These are phyloP conservation scores for Leptinotarsa texana DNA, from an alignment of 1,140 invertebrate genomes.

Conservation along the genomic window DNA sequence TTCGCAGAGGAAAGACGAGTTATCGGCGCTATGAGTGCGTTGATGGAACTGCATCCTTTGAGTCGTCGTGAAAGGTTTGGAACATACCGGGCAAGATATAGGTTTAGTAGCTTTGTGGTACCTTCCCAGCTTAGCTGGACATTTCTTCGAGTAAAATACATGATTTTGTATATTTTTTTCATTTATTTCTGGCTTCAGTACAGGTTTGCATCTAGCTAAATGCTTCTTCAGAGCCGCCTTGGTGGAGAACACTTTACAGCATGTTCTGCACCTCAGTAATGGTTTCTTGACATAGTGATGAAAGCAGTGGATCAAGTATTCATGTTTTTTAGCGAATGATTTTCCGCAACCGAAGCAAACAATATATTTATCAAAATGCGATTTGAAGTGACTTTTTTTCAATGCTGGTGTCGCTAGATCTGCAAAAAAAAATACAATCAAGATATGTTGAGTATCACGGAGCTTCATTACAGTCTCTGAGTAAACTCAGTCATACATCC, in stretches of 20 bases:
- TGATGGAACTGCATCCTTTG: conserved; percentile 1
- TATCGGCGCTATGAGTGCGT: background rate
- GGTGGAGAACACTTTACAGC: background rate
- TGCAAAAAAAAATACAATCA: background rate
- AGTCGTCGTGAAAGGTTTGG: background rate
- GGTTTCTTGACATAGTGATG: background rate
- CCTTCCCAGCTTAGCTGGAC: background rate
- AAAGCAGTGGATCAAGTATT: background rate
- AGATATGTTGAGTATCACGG: no score
- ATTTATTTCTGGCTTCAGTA: background rate
- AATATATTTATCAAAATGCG: background rate
- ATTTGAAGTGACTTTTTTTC: background rate
- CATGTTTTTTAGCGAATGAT: background rate
- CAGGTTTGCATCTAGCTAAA: background rate
- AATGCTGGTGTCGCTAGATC: background rate
- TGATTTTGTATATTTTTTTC: background rate
- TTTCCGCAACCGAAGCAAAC: background rate
- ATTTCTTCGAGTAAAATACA: background rate
- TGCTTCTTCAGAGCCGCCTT: background rate
- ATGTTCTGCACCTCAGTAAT: background rate
- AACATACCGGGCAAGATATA: background rate
- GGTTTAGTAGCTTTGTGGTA: background rate
- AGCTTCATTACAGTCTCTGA: no score
- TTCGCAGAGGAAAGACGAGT: background rate
- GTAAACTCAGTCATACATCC: no score